Evolutionary conservation across 2,113 vertebrate species (phyloP).

Genomic region (Nothocercus julius): DNA sequence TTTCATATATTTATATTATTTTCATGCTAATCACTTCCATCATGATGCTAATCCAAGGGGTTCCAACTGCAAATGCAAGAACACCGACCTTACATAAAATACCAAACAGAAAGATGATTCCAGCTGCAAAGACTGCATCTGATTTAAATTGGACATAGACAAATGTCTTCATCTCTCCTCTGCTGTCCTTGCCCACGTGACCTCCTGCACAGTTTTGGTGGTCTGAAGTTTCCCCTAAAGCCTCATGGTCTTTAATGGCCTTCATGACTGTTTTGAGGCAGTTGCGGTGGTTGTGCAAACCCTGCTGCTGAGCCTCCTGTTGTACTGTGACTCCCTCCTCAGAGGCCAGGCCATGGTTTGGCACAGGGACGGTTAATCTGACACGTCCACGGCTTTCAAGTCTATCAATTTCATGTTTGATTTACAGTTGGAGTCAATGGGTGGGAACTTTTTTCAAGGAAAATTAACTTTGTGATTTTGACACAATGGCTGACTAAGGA

Average conservation of each 20-base stretch:
- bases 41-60: background rate
- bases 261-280: background rate
- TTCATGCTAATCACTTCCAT: constrained; percentile 11
- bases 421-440: background rate
- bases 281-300: background rate
- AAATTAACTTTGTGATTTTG: background rate
- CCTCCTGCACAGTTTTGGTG: background rate
- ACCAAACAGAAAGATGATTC: background rate
- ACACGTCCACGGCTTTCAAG: background rate
- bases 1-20: constrained; percentile 18
- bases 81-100: background rate
- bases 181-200: background rate
- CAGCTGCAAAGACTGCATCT: background rate
- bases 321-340: background rate
- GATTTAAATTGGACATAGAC: constrained; percentile 7
- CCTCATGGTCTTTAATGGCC: background rate
- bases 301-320: background rate
- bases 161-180: background rate
- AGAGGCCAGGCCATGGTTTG: background rate
- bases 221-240: background rate
- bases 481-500: background rate
- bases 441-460: background rate
- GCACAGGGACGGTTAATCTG: background rate
- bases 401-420: background rate
- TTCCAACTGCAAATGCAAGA: background rate